These are phyloP conservation scores for Boulengerochromis microlepis DNA, from an alignment of 2,113 vertebrate species.

Conservation along the genomic window DNA sequence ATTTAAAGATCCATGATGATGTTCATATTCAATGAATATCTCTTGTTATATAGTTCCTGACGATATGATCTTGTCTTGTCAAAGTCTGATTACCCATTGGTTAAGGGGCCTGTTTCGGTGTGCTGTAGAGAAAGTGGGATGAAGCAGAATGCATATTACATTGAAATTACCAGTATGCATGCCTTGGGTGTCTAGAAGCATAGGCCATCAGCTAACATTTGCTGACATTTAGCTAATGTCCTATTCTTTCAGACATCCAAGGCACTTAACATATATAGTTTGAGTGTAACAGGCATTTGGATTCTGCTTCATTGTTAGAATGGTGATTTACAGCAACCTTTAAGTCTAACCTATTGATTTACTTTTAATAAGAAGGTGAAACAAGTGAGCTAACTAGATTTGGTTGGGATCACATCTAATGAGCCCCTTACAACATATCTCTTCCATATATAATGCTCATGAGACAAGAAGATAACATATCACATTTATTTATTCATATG, in stretches of 20 bases:
- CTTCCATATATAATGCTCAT: not conserved
- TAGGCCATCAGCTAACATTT: not conserved
- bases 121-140: not conserved
- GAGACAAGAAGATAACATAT: not conserved
- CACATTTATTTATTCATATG: not conserved
- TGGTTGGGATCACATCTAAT: not conserved
- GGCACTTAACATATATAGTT: not conserved
- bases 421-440: not conserved
- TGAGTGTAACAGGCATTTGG: not conserved
- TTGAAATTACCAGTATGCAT: not conserved
- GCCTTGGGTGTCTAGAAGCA: not conserved
- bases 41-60: not conserved
- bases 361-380: conserved; percentile 12
- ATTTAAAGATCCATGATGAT: conserved; percentile 13
- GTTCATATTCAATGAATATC: not conserved
- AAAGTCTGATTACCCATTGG: not conserved
- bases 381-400: not conserved
- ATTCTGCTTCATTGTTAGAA: not conserved
- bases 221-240: not conserved
- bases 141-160: not conserved
- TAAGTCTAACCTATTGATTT: conserved; percentile 7
- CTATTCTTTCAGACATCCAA: not conserved
- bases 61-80: not conserved
- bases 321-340: not conserved
- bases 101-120: not conserved